A percentile compares a stretch with the other conserved stretches of the same genome.
Conservation (phyloP, 2,888 invertebrate species). For the Lasioglossum calceatum region DNA sequence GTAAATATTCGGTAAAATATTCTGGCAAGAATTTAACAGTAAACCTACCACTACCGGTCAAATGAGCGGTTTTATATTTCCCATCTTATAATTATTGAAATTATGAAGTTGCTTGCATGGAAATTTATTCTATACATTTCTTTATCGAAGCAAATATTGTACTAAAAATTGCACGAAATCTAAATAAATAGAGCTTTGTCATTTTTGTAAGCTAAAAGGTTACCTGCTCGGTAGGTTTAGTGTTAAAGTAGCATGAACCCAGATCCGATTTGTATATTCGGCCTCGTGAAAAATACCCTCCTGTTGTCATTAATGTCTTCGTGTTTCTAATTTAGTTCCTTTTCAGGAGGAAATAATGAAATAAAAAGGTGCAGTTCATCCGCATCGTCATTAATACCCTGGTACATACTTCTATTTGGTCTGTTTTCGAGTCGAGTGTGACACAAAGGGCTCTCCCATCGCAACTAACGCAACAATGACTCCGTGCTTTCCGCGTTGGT, state of each 20-base stretch:
- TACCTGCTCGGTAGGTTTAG: no score
- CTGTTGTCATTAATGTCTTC: not conserved
- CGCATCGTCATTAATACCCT: not conserved
- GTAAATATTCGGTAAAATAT: not conserved
- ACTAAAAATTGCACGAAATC: no score
- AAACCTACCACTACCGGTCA: no score
- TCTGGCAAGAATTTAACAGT: not conserved
- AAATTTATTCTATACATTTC: no score
- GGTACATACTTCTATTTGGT: not conserved
- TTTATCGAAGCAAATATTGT: no score
- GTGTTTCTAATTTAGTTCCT: not conserved
- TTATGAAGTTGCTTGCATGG: no score
- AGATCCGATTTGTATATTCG: not conserved
- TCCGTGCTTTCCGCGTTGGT: not conserved
- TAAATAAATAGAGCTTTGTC: no score
- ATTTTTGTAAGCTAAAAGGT: no score
- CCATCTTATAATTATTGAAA: no score
- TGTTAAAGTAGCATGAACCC: not conserved
- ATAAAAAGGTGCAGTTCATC: not conserved
- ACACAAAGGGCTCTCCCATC: not conserved
- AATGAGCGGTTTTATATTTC: no score
- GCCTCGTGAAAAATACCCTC: no score
- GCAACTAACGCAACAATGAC: not conserved
- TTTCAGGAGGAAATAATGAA: not conserved
- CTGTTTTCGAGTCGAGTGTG: not conserved